Base-by-base conservation (phyloP, 2,888 invertebrate species). In the Neocrepidodera transversa region DNA sequence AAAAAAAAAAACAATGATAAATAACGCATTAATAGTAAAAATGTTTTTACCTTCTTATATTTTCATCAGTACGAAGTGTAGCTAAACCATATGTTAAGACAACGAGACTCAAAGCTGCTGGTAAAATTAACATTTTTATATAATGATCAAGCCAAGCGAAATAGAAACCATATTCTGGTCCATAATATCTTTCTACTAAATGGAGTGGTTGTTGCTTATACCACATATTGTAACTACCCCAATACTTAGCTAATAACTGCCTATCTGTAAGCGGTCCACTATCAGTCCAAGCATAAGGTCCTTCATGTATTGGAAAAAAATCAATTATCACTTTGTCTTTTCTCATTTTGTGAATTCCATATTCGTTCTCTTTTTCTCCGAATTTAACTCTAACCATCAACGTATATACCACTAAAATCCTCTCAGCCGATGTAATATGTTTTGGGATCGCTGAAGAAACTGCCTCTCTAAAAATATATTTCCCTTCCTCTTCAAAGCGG, bases 141-240 rank as follows among this genome's bases (percentile, higher is more conserved):
- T 84, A 85, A 70, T 82, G 84, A 11, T 82, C 84, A 17, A 83
- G 71, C 81, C 84, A 86, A 7, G 83, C 83, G 68, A 85, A 85
- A 68, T 84, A 85, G 53, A 85, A 78, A 0, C 80, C 83, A 26
- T 83, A 78, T 75, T 85, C 83, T 28, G 83, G 81, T 4, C 85
- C 85, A 68, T 82, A 84, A 71, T 85, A 85, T 64, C 82, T 79
- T 60, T 84, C 79, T 23, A 88, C 81, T 35, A 85, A 75, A 71
- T 85, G 82, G 7, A 87, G 70, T 0, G 88, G 87, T 72, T 88
- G 87, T 42, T 81, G 79, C 74, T 85, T 86, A 72, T 82, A 83
- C 78, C 83, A 82, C 54, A 79, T 79, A 18, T 75, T 71, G n/a
- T 81, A 79, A 48, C 79, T 78, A 4, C 85, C 85, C 88, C 88